Evolutionary conservation across 2,888 invertebrate species (phyloP).

Genomic region (Eristalis pertinax): DNA sequence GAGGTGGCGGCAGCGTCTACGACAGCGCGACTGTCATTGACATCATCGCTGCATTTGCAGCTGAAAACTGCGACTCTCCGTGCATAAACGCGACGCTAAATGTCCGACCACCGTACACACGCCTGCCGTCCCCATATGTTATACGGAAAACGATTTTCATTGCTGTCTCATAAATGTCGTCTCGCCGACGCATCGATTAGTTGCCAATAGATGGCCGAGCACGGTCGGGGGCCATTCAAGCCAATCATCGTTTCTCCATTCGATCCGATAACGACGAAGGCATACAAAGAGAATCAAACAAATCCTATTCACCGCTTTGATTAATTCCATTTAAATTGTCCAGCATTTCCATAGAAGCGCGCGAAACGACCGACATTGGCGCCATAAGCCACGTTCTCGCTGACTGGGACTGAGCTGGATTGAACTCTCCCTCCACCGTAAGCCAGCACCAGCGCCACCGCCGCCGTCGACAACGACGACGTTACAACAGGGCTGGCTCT

Average conservation of each 20-base stretch:
- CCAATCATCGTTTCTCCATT: constrained; percentile 14
- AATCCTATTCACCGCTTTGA: constrained; percentile 49
- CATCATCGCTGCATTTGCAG: constrained; percentile 11
- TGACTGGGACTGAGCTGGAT: background rate
- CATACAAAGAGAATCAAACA: background rate
- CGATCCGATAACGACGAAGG: constrained; percentile 20
- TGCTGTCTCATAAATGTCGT: constrained; percentile 63
- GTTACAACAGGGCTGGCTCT: background rate
- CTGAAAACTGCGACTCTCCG: background rate
- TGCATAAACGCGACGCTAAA: background rate
- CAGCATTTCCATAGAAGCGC: constrained; percentile 56
- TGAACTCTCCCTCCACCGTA: constrained; percentile 37
- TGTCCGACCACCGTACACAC: background rate
- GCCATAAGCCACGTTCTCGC: constrained; percentile 58
- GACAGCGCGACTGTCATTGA: constrained; percentile 34
- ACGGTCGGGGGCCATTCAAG: constrained; percentile 35
- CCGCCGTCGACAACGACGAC: background rate
- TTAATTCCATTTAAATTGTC: constrained; percentile 70
- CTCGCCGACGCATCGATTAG: constrained; percentile 46
- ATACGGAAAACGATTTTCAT: constrained; percentile 60
- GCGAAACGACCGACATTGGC: constrained; percentile 52
- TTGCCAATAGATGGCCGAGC: constrained; percentile 42
- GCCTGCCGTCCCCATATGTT: constrained; percentile 1
- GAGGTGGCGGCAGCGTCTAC: constrained; percentile 18
- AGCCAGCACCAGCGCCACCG: background rate